Conservation (phyloP, 1,140 invertebrate species). For the Ceratina australensis region DNA sequence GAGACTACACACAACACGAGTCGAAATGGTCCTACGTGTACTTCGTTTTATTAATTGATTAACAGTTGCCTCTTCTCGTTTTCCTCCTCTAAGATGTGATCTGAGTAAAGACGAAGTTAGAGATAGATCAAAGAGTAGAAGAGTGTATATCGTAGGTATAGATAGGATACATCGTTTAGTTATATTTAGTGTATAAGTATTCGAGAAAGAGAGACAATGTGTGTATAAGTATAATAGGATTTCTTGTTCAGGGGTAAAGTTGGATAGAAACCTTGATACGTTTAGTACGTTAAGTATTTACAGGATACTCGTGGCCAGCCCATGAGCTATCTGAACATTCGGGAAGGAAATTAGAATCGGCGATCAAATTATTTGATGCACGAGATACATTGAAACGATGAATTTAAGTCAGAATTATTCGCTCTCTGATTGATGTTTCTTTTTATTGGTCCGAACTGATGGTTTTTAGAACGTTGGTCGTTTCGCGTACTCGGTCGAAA, state of each 20-base stretch:
- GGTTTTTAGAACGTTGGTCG: constrained; percentile 38
- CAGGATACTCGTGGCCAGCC: constrained; percentile 43
- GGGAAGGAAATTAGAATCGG: not conserved
- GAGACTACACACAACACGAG: not conserved
- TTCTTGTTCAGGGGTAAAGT: constrained; percentile 23
- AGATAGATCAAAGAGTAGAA: constrained; percentile 56
- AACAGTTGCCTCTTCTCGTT: not conserved
- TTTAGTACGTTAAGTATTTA: constrained; percentile 31
- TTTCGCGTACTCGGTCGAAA: constrained; percentile 42
- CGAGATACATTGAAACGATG: not conserved
- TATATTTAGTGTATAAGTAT: constrained; percentile 27
- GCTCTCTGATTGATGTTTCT: no score
- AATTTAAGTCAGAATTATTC: not conserved
- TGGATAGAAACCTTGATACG: constrained; percentile 43
- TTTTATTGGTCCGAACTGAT: constrained; percentile 30
- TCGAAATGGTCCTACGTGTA: constrained; percentile 1
- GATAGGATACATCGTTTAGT: constrained; percentile 22
- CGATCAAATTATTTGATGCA: not conserved
- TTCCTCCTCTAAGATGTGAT: not conserved
- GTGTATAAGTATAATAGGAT: constrained; percentile 13
- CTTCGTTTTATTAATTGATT: not conserved
- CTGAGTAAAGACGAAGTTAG: constrained; percentile 47
- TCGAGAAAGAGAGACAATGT: constrained; percentile 38
- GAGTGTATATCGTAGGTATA: constrained; percentile 29
- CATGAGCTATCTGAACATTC: not conserved